Evolutionary conservation across 2,888 invertebrate genomes (phyloP).

Genomic region (Caenorhabditis sp.): DNA sequence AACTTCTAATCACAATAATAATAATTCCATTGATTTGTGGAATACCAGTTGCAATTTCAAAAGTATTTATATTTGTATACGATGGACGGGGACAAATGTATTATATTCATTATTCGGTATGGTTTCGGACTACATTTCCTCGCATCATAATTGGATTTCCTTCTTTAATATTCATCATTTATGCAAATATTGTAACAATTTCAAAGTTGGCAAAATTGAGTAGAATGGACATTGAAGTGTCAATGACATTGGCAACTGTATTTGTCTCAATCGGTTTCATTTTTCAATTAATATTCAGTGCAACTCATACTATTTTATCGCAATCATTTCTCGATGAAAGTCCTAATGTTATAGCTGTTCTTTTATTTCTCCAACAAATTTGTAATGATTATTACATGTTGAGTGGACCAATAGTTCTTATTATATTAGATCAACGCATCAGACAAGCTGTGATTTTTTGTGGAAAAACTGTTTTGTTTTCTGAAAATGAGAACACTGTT

Average conservation of each 20-base stretch:
- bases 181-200: background rate
- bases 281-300: background rate
- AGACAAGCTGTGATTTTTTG: background rate
- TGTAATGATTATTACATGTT: constrained; percentile 1
- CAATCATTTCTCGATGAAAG: background rate
- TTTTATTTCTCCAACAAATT: background rate
- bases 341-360: background rate
- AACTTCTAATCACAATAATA: background rate
- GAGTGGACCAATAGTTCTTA: background rate
- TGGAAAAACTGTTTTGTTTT: background rate
- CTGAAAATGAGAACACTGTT: background rate
- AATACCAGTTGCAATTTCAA: background rate
- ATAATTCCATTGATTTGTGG: background rate
- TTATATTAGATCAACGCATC: background rate
- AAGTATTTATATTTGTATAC: background rate
- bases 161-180: background rate
- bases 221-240: background rate
- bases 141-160: background rate
- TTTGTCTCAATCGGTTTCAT: background rate
- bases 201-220: background rate
- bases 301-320: background rate
- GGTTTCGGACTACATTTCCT: background rate
- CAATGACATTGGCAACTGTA: background rate
- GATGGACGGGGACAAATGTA: background rate
- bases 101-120: background rate